Evolutionary conservation across 2,797 vertebrate species (phyloP).

Genomic region (Agapornis canus): DNA sequence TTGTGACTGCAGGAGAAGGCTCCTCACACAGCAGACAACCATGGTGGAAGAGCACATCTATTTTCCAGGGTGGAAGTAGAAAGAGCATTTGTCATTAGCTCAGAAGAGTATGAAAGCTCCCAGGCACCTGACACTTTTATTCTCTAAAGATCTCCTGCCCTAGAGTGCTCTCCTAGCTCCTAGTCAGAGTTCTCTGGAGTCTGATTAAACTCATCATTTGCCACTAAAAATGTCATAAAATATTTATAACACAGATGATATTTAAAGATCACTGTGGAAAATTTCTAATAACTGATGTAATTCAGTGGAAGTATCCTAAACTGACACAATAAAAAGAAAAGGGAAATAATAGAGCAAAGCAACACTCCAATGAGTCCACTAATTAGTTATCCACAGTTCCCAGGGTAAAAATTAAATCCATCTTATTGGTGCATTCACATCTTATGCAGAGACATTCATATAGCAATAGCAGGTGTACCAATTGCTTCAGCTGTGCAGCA

Average conservation of each 20-base stretch:
- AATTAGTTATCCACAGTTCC: background rate
- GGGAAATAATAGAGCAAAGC: background rate
- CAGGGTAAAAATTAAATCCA: background rate
- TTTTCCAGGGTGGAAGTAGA: background rate
- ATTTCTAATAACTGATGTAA: background rate
- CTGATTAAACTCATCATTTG: slow-evolving; percentile 29
- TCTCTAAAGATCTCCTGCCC: background rate
- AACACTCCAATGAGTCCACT: background rate
- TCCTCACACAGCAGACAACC: rapidly evolving
- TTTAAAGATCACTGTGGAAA: slow-evolving; percentile 48
- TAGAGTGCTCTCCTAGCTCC: background rate
- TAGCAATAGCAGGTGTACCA: background rate
- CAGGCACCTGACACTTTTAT: background rate
- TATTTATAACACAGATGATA: slow-evolving; percentile 38
- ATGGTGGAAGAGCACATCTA: background rate
- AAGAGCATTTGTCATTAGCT: background rate
- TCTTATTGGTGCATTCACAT: rapidly evolving
- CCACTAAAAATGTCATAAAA: slow-evolving; percentile 43
- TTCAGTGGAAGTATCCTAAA: background rate
- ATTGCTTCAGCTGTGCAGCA: background rate
- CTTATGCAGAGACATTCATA: background rate
- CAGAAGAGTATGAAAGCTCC: background rate
- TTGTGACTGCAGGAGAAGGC: background rate
- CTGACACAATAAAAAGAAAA: background rate
- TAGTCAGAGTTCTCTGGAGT: background rate